These are phyloP conservation scores for Ctenopoma multispine DNA, from an alignment of 2,797 vertebrate species.

Conservation along the genomic window DNA sequence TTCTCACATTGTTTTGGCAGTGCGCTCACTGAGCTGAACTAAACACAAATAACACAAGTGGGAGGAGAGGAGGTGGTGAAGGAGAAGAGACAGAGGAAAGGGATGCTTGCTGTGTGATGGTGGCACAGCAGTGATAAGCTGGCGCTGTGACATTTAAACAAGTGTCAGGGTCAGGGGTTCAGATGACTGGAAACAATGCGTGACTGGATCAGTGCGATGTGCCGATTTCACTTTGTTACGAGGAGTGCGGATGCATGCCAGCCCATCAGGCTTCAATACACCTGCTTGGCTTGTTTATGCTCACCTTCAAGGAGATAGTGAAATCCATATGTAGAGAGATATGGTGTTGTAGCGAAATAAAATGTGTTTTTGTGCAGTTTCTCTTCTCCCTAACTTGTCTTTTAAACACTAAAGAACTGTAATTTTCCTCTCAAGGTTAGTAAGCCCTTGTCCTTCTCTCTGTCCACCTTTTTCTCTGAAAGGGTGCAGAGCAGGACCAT, in stretches of 20 bases:
- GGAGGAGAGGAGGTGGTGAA: constrained; percentile 23
- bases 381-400: constrained; percentile 12
- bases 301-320: constrained; percentile 42
- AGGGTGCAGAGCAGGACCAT: constrained; percentile 74
- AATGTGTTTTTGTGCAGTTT: constrained; percentile 13
- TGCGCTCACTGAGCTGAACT: constrained; percentile 49
- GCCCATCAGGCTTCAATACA: constrained; percentile 23
- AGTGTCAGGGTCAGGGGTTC: constrained; percentile 66
- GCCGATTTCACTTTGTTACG: constrained; percentile 41
- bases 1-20: constrained; percentile 55
- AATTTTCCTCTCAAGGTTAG: constrained; percentile 39
- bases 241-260: background rate
- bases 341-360: background rate
- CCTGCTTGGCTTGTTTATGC: constrained; percentile 25
- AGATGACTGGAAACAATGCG: constrained; percentile 64
- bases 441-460: constrained; percentile 14
- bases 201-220: constrained; percentile 44
- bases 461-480: constrained; percentile 31
- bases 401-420: constrained; percentile 27
- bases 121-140: constrained; percentile 58
- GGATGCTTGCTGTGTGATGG: constrained; percentile 29
- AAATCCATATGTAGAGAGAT: background rate
- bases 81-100: constrained; percentile 20
- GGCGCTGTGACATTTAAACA: constrained; percentile 74
- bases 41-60: constrained; percentile 60